Percentiles rank a stretch among this genome's conserved stretches.
Conservation (phyloP, 2,888 invertebrate species). For the Willowsia nigromaculata region DNA sequence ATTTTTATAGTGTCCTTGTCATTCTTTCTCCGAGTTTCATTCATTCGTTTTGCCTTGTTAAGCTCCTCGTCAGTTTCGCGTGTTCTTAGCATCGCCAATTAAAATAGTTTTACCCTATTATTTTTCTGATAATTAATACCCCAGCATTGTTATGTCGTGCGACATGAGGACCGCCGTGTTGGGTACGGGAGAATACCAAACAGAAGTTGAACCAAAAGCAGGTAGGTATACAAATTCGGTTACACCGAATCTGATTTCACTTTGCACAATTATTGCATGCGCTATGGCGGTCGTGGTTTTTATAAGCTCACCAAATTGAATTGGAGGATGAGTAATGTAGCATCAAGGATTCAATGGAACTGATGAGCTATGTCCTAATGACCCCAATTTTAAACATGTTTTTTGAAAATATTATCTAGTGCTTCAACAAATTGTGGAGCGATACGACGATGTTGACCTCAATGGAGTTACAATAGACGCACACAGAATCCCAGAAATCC, state of each 20-base stretch:
- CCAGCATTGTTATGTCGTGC: conserved; percentile 33
- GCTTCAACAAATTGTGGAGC: conserved; percentile 71
- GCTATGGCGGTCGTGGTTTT: background rate
- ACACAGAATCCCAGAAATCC: conserved; percentile 73
- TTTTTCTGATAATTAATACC: conserved; percentile 33
- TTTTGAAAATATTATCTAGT: conserved; percentile 55
- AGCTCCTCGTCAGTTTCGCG: conserved; percentile 7
- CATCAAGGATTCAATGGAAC: conserved; percentile 45
- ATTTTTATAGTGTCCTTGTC: conserved; percentile 59
- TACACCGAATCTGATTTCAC: background rate
- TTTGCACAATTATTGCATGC: background rate
- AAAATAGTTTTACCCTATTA: conserved; percentile 16
- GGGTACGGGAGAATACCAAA: conserved; percentile 68
- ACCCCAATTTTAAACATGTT: conserved; percentile 44
- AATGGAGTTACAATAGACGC: conserved; percentile 73
- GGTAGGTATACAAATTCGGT: conserved; percentile 31
- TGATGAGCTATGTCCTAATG: conserved; percentile 55
- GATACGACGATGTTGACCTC: conserved; percentile 70
- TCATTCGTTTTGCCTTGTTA: conserved; percentile 50
- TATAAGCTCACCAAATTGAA: background rate
- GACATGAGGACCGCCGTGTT: conserved; percentile 64
- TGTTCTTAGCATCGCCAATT: conserved; percentile 29
- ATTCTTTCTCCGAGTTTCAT: conserved; percentile 59
- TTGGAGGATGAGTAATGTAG: conserved; percentile 50
- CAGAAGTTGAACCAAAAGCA: conserved; percentile 71